These are phyloP conservation scores for Cepaea hortensis DNA, from an alignment of 2,888 invertebrate genomes.

Conservation along the genomic window DNA sequence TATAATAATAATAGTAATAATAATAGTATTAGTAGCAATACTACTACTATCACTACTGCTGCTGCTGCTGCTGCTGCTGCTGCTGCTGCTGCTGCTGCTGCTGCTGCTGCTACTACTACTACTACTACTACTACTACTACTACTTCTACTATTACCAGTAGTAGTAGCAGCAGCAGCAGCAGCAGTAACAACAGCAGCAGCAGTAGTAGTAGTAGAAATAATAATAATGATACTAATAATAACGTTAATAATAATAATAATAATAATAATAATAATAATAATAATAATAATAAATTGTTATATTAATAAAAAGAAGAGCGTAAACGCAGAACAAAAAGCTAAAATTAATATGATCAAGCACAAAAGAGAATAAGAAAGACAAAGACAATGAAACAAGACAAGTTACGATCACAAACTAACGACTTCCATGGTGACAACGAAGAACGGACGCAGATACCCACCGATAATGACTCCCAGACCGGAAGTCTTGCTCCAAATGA, in stretches of 20 bases:
- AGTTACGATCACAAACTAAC: too few species aligned
- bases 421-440: too few species aligned
- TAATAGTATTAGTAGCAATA: too few species aligned
- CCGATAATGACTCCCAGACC: slow-evolving; percentile 62
- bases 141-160: too few species aligned
- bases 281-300: neutral
- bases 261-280: neutral
- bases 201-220: neutral
- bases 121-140: too few species aligned
- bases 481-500: slow-evolving; percentile 67
- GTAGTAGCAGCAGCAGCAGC: neutral
- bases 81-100: too few species aligned
- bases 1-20: too few species aligned
- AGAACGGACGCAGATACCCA: slow-evolving; percentile 39
- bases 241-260: neutral
- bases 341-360: neutral
- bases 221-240: neutral
- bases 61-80: too few species aligned
- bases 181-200: too few species aligned
- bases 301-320: neutral
- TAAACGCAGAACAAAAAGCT: neutral
- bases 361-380: neutral
- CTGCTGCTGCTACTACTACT: too few species aligned
- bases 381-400: neutral
- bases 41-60: too few species aligned